phyloP scores from a whole-genome alignment of 2,113 vertebrate genomes.

The Larimichthys polyactis region DNA sequence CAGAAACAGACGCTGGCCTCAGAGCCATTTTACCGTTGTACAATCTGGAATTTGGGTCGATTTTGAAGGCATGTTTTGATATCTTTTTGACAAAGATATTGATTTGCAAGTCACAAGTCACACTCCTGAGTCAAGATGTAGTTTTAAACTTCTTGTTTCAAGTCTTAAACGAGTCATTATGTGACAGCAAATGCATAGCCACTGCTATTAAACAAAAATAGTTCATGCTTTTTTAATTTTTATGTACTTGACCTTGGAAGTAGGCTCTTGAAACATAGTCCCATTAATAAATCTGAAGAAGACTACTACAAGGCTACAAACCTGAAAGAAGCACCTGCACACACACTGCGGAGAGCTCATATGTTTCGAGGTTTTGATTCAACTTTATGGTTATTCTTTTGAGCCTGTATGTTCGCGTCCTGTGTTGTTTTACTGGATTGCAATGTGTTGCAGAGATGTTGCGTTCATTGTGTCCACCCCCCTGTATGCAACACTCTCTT shows the following conservation, averaged over 20 bases:
- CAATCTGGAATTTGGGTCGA: too few species aligned
- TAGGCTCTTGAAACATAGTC: not conserved
- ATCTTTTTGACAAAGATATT: not conserved
- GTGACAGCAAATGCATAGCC: not conserved
- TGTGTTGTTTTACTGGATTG: not conserved
- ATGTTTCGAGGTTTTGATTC: not conserved
- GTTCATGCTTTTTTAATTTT: too few species aligned
- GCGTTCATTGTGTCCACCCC: slow-evolving; percentile 8
- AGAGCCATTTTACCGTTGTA: too few species aligned
- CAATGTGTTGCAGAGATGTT: slow-evolving; percentile 28
- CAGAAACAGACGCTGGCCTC: too few species aligned
- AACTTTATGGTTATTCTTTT: not conserved
- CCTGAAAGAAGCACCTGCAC: not conserved
- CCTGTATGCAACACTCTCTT: not conserved
- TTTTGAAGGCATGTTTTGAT: too few species aligned
- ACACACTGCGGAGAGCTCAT: not conserved
- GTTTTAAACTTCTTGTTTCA: not conserved
- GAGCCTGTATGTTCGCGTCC: not conserved
- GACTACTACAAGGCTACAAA: not conserved
- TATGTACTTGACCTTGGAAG: not conserved
- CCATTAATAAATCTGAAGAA: not conserved
- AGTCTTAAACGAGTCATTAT: not conserved
- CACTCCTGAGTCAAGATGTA: too few species aligned
- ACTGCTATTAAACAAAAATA: not conserved
- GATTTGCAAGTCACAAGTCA: not conserved